Base-by-base conservation (phyloP, 2,888 invertebrate genomes). In the Spilosoma lubricipeda region DNA sequence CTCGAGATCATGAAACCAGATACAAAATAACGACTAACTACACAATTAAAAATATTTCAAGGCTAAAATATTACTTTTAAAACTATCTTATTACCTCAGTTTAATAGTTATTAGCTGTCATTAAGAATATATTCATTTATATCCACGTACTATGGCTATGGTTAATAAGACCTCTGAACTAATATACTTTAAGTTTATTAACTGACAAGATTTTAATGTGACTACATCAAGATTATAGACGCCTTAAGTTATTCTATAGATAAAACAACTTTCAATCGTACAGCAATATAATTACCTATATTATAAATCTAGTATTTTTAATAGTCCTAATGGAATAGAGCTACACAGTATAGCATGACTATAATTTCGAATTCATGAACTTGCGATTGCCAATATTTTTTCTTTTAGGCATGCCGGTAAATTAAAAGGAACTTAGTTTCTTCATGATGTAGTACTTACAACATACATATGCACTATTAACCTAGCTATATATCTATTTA, bases 21-120 rank as follows among this genome's bases (percentile, higher is more conserved):
- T 70, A 67, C 66, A 66, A 75, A 80, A 80, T 72, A 71, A 77
- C 36, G 45, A 75, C 74, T 63, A 80, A 76, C 76, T 71, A 74
- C 39, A 65, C 79, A 77, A 77, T 86, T 79, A 77, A 82, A 80
- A 82, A 76, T 73, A 72, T 69, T 77, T 52, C 66, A 71, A 74
- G 64, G n/a, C 76, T 79, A 75, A 85, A 82, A 76, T 82, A 78
- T 78, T 70, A 74, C 79, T 77, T 78, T 81, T 75, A 72, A 75
- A 80, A 79, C 71, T 76, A 76, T 83, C n/a, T n/a, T 80, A 77
- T 77, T 66, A 75, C 68, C 59, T 71, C 36, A 52, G 59, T n/a
- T 69, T 67, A 74, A 76, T 73, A 74, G 42, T 68, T 56, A 52
- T 30, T 52, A 45, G 15, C 67, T 27, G 66, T 27, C 18, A 67